A percentile compares a stretch with the other conserved stretches of the same genome.
Evolutionary conservation across 2,888 invertebrate genomes (phyloP).

Genomic region (Rhodophaea formosa): DNA sequence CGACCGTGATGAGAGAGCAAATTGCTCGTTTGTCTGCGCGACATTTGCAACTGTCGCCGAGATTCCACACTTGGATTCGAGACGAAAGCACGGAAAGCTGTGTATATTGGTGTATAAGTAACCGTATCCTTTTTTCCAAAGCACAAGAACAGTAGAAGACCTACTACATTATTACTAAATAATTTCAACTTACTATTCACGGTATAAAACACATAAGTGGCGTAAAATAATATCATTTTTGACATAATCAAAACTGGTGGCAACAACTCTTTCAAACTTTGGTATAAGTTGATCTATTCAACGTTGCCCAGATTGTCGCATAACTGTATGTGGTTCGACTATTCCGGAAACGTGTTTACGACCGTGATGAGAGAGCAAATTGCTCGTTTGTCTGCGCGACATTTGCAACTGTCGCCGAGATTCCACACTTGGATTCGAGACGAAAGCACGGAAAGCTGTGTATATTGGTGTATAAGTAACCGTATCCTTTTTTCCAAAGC

Average conservation of each 20-base stretch:
- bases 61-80: constrained; percentile 26
- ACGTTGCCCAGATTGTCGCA: too few species aligned
- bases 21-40: constrained; percentile 28
- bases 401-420: constrained; percentile 58
- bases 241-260: too few species aligned
- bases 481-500: too few species aligned
- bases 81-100: constrained; percentile 38
- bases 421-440: constrained; percentile 34
- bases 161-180: too few species aligned
- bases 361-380: constrained; percentile 18
- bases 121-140: too few species aligned
- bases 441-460: constrained; percentile 32
- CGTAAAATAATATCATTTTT: too few species aligned
- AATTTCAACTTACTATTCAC: too few species aligned
- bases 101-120: neutral
- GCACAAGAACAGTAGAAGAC: too few species aligned
- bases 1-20: constrained; percentile 18
- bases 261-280: too few species aligned
- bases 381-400: constrained; percentile 33
- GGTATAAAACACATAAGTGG: too few species aligned
- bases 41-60: constrained; percentile 55
- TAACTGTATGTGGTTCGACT: neutral
- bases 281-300: too few species aligned
- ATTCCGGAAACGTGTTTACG: neutral
- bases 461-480: neutral